A percentile compares a stretch with the other conserved stretches of the same genome.
Conservation (phyloP, 2,797 vertebrate species). For the Microctenopoma lineatum region DNA sequence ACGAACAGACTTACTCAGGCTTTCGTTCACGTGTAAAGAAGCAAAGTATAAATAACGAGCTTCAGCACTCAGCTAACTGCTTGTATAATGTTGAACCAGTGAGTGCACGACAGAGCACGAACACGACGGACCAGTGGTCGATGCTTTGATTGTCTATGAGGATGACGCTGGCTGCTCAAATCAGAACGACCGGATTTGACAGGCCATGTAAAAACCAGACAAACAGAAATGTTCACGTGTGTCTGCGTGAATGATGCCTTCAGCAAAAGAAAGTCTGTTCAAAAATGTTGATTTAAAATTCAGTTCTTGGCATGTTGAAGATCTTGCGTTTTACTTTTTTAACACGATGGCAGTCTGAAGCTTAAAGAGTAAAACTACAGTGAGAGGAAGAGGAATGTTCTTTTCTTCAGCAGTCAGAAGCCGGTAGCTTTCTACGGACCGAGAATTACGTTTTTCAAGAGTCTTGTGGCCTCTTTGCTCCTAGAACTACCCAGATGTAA, state of each 20-base stretch:
- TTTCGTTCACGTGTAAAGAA: constrained; percentile 32
- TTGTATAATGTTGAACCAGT: constrained; percentile 19
- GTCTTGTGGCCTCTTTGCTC: constrained; percentile 7
- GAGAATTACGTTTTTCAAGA: constrained; percentile 1
- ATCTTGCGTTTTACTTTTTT: constrained; percentile 2
- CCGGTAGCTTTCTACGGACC: neutral
- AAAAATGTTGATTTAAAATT: neutral
- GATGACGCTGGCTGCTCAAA: constrained; percentile 30
- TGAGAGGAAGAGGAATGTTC: constrained; percentile 11
- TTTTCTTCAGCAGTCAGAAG: constrained; percentile 30
- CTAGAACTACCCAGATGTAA: constrained; percentile 18
- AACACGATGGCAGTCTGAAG: constrained; percentile 42
- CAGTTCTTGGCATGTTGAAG: neutral
- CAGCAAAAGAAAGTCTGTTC: neutral
- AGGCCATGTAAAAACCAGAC: neutral
- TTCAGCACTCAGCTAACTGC: constrained; percentile 28
- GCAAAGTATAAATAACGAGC: constrained; percentile 5
- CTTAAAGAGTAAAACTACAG: constrained; percentile 3
- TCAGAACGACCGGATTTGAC: constrained; percentile 7
- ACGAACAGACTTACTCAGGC: constrained; percentile 8
- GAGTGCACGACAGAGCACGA: no score
- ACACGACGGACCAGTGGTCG: constrained; percentile 8
- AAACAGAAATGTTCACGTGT: neutral
- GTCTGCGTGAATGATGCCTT: neutral
- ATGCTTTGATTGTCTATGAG: constrained; percentile 74